These are phyloP conservation scores for Microtus obscurus DNA, from an alignment of 2,797 vertebrate genomes.

Conservation along the genomic window DNA sequence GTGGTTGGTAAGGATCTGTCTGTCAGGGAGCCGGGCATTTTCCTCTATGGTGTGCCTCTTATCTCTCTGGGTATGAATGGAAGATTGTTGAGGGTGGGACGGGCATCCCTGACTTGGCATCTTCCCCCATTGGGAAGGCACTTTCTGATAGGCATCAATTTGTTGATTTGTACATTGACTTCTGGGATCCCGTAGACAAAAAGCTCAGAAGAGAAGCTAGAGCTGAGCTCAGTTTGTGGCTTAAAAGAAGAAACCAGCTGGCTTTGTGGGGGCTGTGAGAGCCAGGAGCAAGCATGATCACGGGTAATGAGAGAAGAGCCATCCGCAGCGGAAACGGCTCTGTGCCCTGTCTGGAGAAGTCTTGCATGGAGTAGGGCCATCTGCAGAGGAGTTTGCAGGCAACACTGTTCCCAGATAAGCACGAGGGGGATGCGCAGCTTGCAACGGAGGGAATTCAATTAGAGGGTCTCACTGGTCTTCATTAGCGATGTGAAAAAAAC, in stretches of 20 bases:
- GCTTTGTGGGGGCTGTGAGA: conserved; percentile 47
- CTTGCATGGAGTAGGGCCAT: neutral
- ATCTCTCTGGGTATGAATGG: neutral
- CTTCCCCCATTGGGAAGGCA: neutral
- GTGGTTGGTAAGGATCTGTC: neutral
- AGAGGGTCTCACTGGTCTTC: conserved; percentile 64
- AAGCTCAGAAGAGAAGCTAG: conserved; percentile 45
- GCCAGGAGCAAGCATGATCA: conserved; percentile 69
- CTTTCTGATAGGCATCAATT: neutral
- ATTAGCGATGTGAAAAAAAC: conserved; percentile 43
- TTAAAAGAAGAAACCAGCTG: conserved; percentile 67
- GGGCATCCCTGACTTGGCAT: neutral
- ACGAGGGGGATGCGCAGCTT: neutral
- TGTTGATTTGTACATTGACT: neutral
- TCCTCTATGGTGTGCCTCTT: neutral
- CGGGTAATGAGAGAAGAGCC: neutral
- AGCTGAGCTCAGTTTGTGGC: conserved; percentile 64
- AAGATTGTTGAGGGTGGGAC: neutral
- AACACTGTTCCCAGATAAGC: neutral
- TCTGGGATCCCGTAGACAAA: conserved; percentile 50
- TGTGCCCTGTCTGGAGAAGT: neutral
- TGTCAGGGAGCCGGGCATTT: neutral
- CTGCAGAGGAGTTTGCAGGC: conserved; percentile 32
- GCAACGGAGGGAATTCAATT: conserved; percentile 66
- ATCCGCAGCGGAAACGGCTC: neutral